Conservation (phyloP, 2,888 invertebrate species). For the Tenthredo amoena region DNA sequence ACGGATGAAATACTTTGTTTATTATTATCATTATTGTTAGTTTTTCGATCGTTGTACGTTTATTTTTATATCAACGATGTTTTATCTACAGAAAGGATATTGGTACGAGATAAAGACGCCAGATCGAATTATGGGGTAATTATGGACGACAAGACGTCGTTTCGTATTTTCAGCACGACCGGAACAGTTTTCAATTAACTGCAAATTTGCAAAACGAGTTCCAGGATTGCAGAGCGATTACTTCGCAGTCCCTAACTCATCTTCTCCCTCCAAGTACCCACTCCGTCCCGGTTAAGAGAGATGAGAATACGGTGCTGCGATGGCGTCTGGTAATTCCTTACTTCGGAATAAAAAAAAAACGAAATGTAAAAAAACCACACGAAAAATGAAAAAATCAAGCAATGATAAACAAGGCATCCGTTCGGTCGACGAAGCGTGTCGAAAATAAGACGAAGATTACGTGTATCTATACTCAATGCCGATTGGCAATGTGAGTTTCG, state of each 20-base stretch:
- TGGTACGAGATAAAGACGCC: slow-evolving; percentile 8
- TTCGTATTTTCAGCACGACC: slow-evolving; percentile 50
- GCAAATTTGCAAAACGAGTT: slow-evolving; percentile 72
- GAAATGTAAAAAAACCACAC: neutral
- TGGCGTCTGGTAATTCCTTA: slow-evolving; percentile 41
- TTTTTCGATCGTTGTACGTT: neutral
- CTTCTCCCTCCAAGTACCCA: slow-evolving; percentile 19
- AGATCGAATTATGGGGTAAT: slow-evolving; percentile 40
- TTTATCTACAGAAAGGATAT: slow-evolving; percentile 22
- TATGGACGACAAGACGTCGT: slow-evolving; percentile 31
- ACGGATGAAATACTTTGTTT: slow-evolving; percentile 13
- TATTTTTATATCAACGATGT: slow-evolving; percentile 7
- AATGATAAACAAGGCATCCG: slow-evolving; percentile 45
- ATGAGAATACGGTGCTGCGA: slow-evolving; percentile 8
- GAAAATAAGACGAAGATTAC: slow-evolving; percentile 23
- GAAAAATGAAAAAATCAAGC: neutral
- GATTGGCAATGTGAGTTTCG: neutral
- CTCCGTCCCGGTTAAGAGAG: neutral
- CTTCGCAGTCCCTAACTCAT: slow-evolving; percentile 49
- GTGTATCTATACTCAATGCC: slow-evolving; percentile 5
- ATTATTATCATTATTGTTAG: neutral
- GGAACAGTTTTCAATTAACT: slow-evolving; percentile 70
- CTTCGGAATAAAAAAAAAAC: neutral
- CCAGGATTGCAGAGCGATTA: slow-evolving; percentile 53
- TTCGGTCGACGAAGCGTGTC: slow-evolving; percentile 28